Base-by-base conservation (phyloP, 2,888 invertebrate genomes). In the Masnerella sp. region DNA sequence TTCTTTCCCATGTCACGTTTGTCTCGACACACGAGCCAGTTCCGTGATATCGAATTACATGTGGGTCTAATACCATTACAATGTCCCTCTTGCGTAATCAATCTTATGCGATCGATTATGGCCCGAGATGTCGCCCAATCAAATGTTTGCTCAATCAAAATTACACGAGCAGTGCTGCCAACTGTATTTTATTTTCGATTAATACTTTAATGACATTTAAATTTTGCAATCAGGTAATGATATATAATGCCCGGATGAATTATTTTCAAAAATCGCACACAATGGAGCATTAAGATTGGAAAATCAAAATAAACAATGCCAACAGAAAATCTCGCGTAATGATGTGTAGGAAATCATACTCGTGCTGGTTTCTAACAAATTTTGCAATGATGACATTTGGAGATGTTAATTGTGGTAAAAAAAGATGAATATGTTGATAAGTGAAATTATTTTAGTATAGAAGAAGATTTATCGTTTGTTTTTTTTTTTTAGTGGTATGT, bases 11-110 rank as follows among this genome's bases (percentile, higher is more conserved):
- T 42, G 64, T 62, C 64, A 74, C 64, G 59, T 64, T 61, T 49
- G 61, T 61, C 71, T 58, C 59, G 71, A 71, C 58, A 65, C 59
- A 65, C 52, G 65, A 58, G 34, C 28, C 30, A 68, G 65, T 73
- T 73, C 68, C 73, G 56, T 34, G 68, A 73, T 67, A 67, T 67
- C 56, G 67, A 68, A 62, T 73, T 67, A 73, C 73, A 73, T 51
- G 45, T 54, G 67, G 40, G 47, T 56, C 45, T 56, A 61, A 65
- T 52, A 40, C 38, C 51, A 45, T 49, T 61, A 54, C 47, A 54
- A 54, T 59, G 34, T 47, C 42, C 25, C 18, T 8, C 38, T 71
- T 71, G 22, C 47, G 40, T 49, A 61, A 61, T 65, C 65, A 45
- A 49, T 45, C 56, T 56, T 43, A 32, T 22, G 25, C 56, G 17